phyloP scores from a whole-genome alignment of 2,888 invertebrate species.

The Drosophila neutralis region DNA sequence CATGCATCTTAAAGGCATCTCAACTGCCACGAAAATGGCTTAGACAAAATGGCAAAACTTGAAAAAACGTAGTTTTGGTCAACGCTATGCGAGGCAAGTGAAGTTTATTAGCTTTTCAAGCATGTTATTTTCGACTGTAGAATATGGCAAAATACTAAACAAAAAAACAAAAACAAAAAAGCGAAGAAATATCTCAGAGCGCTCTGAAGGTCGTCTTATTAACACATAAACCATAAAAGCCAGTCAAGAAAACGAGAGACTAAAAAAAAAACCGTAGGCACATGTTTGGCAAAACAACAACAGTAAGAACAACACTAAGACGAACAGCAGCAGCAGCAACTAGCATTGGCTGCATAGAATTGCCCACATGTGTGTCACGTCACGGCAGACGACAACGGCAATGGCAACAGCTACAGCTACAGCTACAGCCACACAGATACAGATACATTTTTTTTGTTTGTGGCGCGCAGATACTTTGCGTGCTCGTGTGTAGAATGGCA shows the following conservation, averaged over 20 bases:
- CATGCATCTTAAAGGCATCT: background rate
- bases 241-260: constrained; percentile 52
- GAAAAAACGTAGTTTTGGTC: background rate
- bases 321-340: constrained; percentile 34
- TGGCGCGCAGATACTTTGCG: constrained; percentile 48
- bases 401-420: constrained; percentile 30
- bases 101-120: constrained; percentile 35
- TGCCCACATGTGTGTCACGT: constrained; percentile 80
- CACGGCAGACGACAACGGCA: constrained; percentile 75
- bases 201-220: constrained; percentile 74
- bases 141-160: constrained; percentile 28
- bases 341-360: constrained; percentile 67
- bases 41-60: constrained; percentile 3
- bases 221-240: constrained; percentile 80
- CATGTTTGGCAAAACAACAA: constrained; percentile 55
- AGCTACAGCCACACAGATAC: constrained; percentile 23
- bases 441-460: constrained; percentile 24
- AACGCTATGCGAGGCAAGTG: constrained; percentile 6
- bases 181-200: constrained; percentile 59
- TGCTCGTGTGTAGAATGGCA: constrained; percentile 50
- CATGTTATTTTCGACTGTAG: constrained; percentile 21
- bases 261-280: constrained; percentile 44
- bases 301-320: constrained; percentile 25
- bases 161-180: constrained; percentile 8
- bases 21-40: background rate